Evolutionary conservation across 2,113 vertebrate species (phyloP).

Genomic region (Seriola aureovittata): DNA sequence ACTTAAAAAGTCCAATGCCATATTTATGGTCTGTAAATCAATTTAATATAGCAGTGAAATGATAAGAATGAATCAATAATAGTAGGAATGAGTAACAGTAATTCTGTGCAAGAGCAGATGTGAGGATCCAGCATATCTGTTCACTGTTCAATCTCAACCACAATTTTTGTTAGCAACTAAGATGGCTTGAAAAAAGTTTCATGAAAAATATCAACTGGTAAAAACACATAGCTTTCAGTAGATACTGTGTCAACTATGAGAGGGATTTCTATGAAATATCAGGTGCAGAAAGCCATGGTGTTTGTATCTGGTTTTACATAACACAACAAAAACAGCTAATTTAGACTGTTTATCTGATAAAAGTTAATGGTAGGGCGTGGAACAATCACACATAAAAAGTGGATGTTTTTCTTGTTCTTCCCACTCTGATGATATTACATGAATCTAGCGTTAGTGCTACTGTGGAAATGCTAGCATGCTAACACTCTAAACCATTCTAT

Average conservation of each 20-base stretch:
- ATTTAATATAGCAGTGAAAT: slow-evolving; percentile 3
- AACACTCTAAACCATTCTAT: background rate
- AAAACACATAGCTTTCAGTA: no score
- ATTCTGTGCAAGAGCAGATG: background rate
- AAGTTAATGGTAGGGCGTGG: background rate
- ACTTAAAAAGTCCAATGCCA: background rate
- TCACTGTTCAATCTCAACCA: background rate
- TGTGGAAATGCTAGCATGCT: background rate
- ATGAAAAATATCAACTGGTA: background rate
- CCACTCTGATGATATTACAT: background rate
- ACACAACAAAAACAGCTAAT: background rate
- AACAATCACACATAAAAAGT: background rate
- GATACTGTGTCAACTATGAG: no score
- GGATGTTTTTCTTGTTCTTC: no score
- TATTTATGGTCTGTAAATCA: slow-evolving; percentile 2
- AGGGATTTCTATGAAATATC: no score
- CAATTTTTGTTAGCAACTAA: background rate
- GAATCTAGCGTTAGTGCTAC: background rate
- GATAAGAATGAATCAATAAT: background rate
- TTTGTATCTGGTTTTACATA: background rate
- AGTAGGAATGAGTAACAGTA: slow-evolving; percentile 2
- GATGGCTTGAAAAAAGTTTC: background rate
- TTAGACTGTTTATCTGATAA: background rate
- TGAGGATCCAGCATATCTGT: background rate
- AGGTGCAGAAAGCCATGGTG: background rate